Evolutionary conservation across 1,140 invertebrate species (phyloP).

Genomic region (Bombus waltoni): DNA sequence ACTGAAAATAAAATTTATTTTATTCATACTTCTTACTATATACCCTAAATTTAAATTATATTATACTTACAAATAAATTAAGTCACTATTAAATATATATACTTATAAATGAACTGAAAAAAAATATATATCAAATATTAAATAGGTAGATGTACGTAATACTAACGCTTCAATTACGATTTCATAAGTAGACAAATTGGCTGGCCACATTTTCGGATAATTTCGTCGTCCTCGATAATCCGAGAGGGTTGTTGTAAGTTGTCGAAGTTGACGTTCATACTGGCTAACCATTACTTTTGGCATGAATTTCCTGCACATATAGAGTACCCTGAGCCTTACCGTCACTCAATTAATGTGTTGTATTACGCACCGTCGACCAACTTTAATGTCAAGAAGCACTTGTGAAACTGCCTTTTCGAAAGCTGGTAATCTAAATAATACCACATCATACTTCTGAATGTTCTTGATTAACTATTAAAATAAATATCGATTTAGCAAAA

Average conservation of each 20-base stretch:
- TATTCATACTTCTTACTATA: neutral
- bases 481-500: conserved; percentile 45
- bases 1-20: conserved; percentile 82
- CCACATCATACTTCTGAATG: conserved; percentile 88
- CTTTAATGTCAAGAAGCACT: conserved; percentile 91
- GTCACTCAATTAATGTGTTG: conserved; percentile 76
- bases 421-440: conserved; percentile 89
- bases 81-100: conserved; percentile 20
- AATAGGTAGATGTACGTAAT: conserved; percentile 26
- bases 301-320: conserved; percentile 92
- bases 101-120: conserved; percentile 1
- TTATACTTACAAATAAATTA: conserved; percentile 41
- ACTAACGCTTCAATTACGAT: conserved; percentile 96
- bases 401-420: conserved; percentile 93
- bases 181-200: conserved; percentile 88
- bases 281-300: conserved; percentile 92
- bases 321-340: conserved; percentile 80
- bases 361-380: conserved; percentile 88
- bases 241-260: conserved; percentile 91
- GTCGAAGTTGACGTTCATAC: conserved; percentile 91
- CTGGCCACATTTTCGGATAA: conserved; percentile 89
- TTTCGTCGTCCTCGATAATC: conserved; percentile 88
- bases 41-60: neutral
- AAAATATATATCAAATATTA: conserved; percentile 11
- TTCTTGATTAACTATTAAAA: conserved; percentile 90